These are phyloP conservation scores for Crematogaster levior DNA, from an alignment of 2,888 invertebrate genomes.

Conservation along the genomic window DNA sequence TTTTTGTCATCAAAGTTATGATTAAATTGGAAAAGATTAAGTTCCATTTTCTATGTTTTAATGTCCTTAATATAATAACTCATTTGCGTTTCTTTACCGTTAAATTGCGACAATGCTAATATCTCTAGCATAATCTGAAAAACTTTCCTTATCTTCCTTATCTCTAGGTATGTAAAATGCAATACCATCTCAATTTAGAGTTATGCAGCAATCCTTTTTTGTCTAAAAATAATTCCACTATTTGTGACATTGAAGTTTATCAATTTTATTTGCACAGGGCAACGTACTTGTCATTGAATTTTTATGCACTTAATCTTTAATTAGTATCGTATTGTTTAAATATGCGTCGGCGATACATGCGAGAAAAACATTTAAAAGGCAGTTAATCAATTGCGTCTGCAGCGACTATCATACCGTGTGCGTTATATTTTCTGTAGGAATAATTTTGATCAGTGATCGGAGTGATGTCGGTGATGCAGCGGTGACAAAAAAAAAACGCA, in stretches of 20 bases:
- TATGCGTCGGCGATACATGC: slow-evolving; percentile 7
- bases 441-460: slow-evolving; percentile 37
- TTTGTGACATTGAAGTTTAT: slow-evolving; percentile 5
- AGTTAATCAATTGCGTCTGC: slow-evolving; percentile 43
- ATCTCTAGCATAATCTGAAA: not conserved
- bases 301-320: slow-evolving; percentile 37
- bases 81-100: not conserved
- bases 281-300: slow-evolving; percentile 24
- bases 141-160: not conserved
- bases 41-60: too few relatives aligned
- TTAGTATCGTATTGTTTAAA: slow-evolving; percentile 40
- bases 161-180: not conserved
- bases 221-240: not conserved
- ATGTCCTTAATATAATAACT: not conserved
- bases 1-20: not conserved
- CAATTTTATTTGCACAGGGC: not conserved
- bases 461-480: not conserved
- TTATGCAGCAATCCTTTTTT: not conserved
- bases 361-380: slow-evolving; percentile 46
- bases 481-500: slow-evolving; percentile 30
- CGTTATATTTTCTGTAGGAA: slow-evolving; percentile 49
- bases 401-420: slow-evolving; percentile 6
- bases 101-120: slow-evolving; percentile 1
- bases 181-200: not conserved
- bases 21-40: not conserved